These are phyloP conservation scores for Cantharis rustica DNA, from an alignment of 2,888 invertebrate species.

Conservation along the genomic window DNA sequence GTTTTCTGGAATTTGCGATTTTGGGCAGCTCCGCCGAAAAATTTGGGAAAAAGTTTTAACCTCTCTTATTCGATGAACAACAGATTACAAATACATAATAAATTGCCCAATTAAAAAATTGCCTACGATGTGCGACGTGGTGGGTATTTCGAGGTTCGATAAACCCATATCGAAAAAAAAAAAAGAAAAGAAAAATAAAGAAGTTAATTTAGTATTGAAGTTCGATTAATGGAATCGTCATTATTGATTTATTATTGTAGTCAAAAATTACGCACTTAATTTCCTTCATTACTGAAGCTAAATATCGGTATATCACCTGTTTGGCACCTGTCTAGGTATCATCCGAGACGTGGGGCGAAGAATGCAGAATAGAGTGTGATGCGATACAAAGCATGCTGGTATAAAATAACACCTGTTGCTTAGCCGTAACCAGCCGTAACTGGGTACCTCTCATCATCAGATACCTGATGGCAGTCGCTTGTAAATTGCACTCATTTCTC, in stretches of 20 bases:
- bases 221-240: neutral
- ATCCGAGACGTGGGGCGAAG: slow-evolving; percentile 9
- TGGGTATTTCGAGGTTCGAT: too few relatives aligned
- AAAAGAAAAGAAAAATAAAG: neutral
- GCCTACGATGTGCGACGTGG: too few relatives aligned
- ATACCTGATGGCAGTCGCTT: neutral
- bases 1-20: neutral
- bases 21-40: neutral
- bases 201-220: neutral
- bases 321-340: slow-evolving; percentile 25
- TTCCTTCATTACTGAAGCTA: slow-evolving; percentile 17
- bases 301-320: slow-evolving; percentile 24
- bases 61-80: too few relatives aligned
- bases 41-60: too few relatives aligned
- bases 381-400: slow-evolving; percentile 24
- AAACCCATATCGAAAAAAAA: neutral
- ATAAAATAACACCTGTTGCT: slow-evolving; percentile 28
- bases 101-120: too few relatives aligned
- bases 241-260: neutral
- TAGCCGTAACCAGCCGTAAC: slow-evolving; percentile 11
- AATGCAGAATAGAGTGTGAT: slow-evolving; percentile 16
- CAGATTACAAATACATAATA: too few relatives aligned
- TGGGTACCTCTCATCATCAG: neutral
- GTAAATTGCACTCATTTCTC: neutral
- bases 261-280: neutral